A percentile compares a stretch with the other conserved stretches of the same genome.
These are phyloP conservation scores for Chymomyza caudatula DNA, from an alignment of 2,888 invertebrate species.

Conservation along the genomic window DNA sequence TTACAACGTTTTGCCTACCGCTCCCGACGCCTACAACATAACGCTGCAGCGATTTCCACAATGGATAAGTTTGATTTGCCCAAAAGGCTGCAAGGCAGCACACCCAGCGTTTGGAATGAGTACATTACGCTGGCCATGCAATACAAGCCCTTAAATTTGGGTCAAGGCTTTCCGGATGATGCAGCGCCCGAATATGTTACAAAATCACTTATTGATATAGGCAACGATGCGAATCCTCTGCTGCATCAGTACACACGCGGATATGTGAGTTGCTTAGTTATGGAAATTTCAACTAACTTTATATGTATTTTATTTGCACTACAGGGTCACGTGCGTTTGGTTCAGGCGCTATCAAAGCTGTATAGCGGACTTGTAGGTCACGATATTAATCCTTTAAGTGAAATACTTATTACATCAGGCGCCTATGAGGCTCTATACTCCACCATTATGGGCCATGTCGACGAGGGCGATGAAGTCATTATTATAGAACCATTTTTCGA, in stretches of 20 bases:
- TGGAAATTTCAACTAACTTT: not conserved
- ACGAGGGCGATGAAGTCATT: slow-evolving; percentile 93
- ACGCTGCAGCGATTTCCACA: not conserved
- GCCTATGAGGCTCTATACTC: slow-evolving; percentile 97
- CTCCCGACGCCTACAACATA: not conserved
- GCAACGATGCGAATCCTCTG: slow-evolving; percentile 84
- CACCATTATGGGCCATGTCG: slow-evolving; percentile 90
- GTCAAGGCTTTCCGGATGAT: slow-evolving; percentile 97
- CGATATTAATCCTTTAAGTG: slow-evolving; percentile 89
- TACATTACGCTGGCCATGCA: slow-evolving; percentile 90
- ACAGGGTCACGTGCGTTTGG: slow-evolving; percentile 94
- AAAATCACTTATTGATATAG: slow-evolving; percentile 85
- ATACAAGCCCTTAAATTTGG: slow-evolving; percentile 93
- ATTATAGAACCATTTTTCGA: slow-evolving; percentile 99
- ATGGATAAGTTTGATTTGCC: slow-evolving; percentile 77
- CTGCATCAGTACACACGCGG: slow-evolving; percentile 96
- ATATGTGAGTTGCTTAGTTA: slow-evolving; percentile 84
- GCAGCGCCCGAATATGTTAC: slow-evolving; percentile 90
- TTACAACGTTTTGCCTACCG: slow-evolving; percentile 9
- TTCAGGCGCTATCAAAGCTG: slow-evolving; percentile 89
- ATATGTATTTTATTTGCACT: not conserved
- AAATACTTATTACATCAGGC: slow-evolving; percentile 93
- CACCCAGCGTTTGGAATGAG: slow-evolving; percentile 84
- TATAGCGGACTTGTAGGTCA: slow-evolving; percentile 88
- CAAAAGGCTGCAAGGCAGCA: slow-evolving; percentile 75